Base-by-base conservation (phyloP, 1,140 invertebrate species). In the Babylonia areolata region DNA sequence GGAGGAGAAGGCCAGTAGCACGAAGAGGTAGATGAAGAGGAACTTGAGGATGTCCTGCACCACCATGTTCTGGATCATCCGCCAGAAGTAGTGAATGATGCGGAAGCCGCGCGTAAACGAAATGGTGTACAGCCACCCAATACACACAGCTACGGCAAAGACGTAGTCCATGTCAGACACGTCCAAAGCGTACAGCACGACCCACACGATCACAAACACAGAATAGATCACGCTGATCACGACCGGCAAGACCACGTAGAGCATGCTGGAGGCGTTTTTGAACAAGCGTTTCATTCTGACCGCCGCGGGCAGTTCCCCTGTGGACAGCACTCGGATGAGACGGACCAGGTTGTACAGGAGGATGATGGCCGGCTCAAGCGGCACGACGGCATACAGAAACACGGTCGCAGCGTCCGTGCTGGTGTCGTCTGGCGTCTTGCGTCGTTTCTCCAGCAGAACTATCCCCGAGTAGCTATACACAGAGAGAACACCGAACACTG, bases 11-110 rank as follows among this genome's bases (percentile, higher is more conserved):
- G 89, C 92, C 9, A 93, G 71, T n/a, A 93, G 86, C 23, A 94
- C 91, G 75, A 92, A 92, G 23, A 90, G 51, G 86, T 92, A 94
- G 79, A 94, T 89, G 37, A 93, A 85, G 12, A 93, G 75, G 81
- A 94, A 94, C 54, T 91, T 87, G 15, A 90, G 73, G 0, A 93
- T 86, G 85, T 94, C 93, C 39, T 89, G 83, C 39, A 92, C 40
- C n/a, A 94, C 89, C 91, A 94, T 93, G 82, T 89, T 91, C 46
- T 90, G 87, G 9, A 94, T 88, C 90, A 94, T 91, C 54, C 89
- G 79, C 88, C 91, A 93, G 86, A 93, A 94, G 73, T 92, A 92
- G 87, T 93, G 91, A 39, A 94, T 90, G 5, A 85, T 78, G 79
- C 90, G 89, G 64, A 93, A 92, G 15, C 91, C 93, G 23, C 92